Evolutionary conservation across 2,113 vertebrate species (phyloP).

Genomic region (Eudyptes chrysolophus): DNA sequence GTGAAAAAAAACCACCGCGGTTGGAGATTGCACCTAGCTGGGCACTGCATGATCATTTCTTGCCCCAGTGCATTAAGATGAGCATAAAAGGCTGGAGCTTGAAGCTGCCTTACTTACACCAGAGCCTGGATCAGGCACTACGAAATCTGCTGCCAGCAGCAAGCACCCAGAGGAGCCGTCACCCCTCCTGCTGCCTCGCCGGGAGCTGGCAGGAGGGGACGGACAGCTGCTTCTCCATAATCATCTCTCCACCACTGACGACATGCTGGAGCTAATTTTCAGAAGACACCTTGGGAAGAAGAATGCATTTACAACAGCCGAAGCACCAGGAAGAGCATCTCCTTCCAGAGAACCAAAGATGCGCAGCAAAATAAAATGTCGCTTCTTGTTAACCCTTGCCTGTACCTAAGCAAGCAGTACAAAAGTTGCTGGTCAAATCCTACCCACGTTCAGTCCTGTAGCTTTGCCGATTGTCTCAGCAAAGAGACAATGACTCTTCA

Average conservation of each 20-base stretch:
- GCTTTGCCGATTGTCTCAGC: not conserved
- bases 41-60: not conserved
- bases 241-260: constrained; percentile 33
- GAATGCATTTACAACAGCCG: constrained; percentile 22
- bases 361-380: not conserved
- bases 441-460: not conserved
- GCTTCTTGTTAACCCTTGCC: constrained; percentile 33
- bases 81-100: not conserved
- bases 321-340: constrained; percentile 33
- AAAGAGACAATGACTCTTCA: not conserved
- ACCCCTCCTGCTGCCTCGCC: not conserved
- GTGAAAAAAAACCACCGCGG: not conserved
- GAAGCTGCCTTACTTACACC: not conserved
- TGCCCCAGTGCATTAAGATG: not conserved
- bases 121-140: not conserved
- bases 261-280: constrained; percentile 39
- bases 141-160: constrained; percentile 24
- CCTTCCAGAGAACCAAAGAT: constrained; percentile 34
- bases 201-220: constrained; percentile 54
- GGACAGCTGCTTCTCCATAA: constrained; percentile 68
- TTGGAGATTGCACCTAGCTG: not conserved
- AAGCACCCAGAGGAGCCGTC: constrained; percentile 45
- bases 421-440: not conserved
- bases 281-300: constrained; percentile 62
- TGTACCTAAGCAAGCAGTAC: not conserved